A percentile compares a stretch with the other conserved stretches of the same genome.
These are phyloP conservation scores for Baronia brevicornis DNA, from an alignment of 2,888 invertebrate species.

Conservation along the genomic window DNA sequence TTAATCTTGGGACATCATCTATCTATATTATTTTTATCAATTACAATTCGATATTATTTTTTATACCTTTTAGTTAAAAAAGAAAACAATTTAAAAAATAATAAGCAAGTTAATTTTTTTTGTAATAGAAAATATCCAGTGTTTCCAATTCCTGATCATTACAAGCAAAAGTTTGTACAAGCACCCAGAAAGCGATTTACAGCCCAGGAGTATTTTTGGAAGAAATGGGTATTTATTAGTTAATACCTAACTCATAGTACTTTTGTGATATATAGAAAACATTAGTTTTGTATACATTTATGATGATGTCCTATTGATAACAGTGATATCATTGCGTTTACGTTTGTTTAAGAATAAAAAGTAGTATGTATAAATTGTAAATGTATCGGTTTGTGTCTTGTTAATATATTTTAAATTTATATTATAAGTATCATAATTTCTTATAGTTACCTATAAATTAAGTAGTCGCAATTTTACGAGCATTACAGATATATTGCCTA, in stretches of 20 bases:
- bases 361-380: neutral
- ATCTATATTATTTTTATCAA: conserved; percentile 10
- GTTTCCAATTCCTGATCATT: conserved; percentile 38
- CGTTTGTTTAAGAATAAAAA: neutral
- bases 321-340: neutral
- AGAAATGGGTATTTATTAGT: conserved; percentile 54
- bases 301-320: too few species aligned
- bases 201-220: conserved; percentile 63
- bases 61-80: conserved; percentile 1
- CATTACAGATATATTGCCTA: too few species aligned
- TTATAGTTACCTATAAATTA: too few species aligned
- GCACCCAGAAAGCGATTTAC: conserved; percentile 55
- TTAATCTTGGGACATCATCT: too few species aligned
- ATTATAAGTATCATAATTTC: too few species aligned
- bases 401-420: too few species aligned
- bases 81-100: too few species aligned
- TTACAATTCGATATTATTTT: neutral
- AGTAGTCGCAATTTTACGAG: too few species aligned
- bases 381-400: too few species aligned
- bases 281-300: neutral
- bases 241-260: conserved; percentile 1
- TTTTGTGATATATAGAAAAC: neutral
- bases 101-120: conserved; percentile 17
- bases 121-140: conserved; percentile 47
- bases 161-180: conserved; percentile 45